These are phyloP conservation scores for Babyrousa celebensis DNA, from an alignment of 2,797 vertebrate genomes.

Conservation along the genomic window DNA sequence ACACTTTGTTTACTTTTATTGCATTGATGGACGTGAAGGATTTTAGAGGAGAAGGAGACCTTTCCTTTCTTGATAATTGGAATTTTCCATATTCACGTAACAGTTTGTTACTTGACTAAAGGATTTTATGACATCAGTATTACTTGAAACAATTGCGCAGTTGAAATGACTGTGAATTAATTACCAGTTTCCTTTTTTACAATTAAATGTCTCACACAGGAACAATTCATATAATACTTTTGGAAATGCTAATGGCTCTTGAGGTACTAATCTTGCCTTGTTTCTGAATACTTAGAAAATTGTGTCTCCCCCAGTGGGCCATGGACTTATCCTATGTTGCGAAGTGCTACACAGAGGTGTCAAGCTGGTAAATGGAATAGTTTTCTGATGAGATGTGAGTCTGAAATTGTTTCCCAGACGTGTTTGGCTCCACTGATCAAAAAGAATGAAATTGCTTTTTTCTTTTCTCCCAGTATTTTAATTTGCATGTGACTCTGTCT, in stretches of 20 bases:
- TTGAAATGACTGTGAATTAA: slow-evolving; percentile 78
- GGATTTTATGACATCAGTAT: slow-evolving; percentile 69
- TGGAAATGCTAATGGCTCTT: slow-evolving; percentile 82
- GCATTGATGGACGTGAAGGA: not conserved
- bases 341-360: not conserved
- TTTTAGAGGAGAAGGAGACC: slow-evolving; percentile 30
- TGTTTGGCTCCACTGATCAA: slow-evolving; percentile 57
- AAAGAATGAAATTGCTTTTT: slow-evolving; percentile 39
- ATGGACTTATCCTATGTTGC: not conserved
- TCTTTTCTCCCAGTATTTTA: not conserved
- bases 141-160: slow-evolving; percentile 31
- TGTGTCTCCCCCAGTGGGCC: not conserved
- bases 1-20: slow-evolving; percentile 18
- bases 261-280: slow-evolving; percentile 63
- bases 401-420: slow-evolving; percentile 29
- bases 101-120: slow-evolving; percentile 22
- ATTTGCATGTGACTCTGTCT: not conserved
- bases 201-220: slow-evolving; percentile 80
- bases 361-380: slow-evolving; percentile 66
- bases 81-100: slow-evolving; percentile 28
- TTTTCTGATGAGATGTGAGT: slow-evolving; percentile 69
- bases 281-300: slow-evolving; percentile 61
- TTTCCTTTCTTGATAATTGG: slow-evolving; percentile 62
- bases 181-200: slow-evolving; percentile 75
- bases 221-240: slow-evolving; percentile 74